These are phyloP conservation scores for Amphipyra tragopoginis DNA, from an alignment of 2,888 invertebrate species.

Conservation along the genomic window DNA sequence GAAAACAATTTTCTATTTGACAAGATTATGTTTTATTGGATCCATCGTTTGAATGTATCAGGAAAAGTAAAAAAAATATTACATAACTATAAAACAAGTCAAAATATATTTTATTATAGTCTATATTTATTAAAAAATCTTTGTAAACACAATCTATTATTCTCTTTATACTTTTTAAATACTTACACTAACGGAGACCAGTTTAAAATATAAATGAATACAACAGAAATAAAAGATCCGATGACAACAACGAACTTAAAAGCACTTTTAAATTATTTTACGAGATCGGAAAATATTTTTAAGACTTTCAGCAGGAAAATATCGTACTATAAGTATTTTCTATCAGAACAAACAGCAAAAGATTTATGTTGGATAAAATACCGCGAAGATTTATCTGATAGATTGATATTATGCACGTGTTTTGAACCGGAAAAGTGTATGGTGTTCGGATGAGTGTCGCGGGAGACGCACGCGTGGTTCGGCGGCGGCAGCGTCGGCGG, in stretches of 20 bases:
- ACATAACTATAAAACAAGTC: no score
- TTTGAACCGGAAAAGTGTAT: slow-evolving; percentile 73
- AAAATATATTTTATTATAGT: no score
- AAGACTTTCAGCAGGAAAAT: slow-evolving; percentile 18
- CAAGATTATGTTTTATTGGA: no score
- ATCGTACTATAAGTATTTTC: background rate
- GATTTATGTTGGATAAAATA: slow-evolving; percentile 19
- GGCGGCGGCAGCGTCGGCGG: slow-evolving; percentile 55
- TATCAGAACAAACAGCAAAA: slow-evolving; percentile 2
- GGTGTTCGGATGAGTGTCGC: slow-evolving; percentile 54
- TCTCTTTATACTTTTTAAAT: slow-evolving; percentile 15
- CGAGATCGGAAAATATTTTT: slow-evolving; percentile 20
- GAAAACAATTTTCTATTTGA: background rate
- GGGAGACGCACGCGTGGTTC: slow-evolving; percentile 50
- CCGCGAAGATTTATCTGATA: slow-evolving; percentile 57
- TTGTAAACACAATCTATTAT: background rate
- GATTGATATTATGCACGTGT: slow-evolving; percentile 71
- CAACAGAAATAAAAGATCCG: slow-evolving; percentile 20
- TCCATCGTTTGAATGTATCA: no score
- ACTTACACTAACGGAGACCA: slow-evolving; percentile 47
- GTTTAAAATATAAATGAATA: slow-evolving; percentile 23
- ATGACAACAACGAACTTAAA: slow-evolving; percentile 39
- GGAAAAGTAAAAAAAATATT: no score
- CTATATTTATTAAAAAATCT: background rate
- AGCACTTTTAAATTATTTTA: slow-evolving; percentile 34